Evolutionary conservation across 2,113 vertebrate species (phyloP), one percentile per base, ranked within the genome.

Genomic region (Dasypus novemcinctus): DNA sequence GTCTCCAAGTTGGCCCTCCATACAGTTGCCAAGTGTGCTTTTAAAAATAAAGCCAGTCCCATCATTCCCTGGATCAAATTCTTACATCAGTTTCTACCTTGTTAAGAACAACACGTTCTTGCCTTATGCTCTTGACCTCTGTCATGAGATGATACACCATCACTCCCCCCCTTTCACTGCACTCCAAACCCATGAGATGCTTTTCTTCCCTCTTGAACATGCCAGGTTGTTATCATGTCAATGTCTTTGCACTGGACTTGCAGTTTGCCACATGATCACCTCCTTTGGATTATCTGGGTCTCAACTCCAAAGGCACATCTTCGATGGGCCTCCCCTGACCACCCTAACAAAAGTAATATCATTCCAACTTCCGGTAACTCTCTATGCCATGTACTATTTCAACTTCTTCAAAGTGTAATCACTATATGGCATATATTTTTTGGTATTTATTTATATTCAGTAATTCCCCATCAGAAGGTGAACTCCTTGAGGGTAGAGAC

Each of bases 81-180:
- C 41, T 64, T 59, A 78, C 18, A 6, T 5, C 71, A 31, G 2
- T 59, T 86, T 63, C 41, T 14, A 52, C 10, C 33, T 69, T 14
- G 0, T 13, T 61, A 18, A 68, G 5, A 52, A 33, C 57, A 38
- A 36, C n/a, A 54, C 31, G 21, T 0, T 0, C 7, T 83, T 7
- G 29, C 0, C 12, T 76, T 18, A 33, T 2, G 38, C 12, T 20
- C 31, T 41, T 8, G 27, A 31, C 20, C 5, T 52, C 5, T 2
- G 17, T 31, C 8, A 27, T 0, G 14, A 68, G 11, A 5, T 69
- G 38, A 75, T 13, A 25, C 0, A 1, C 1, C 13, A 17, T 0
- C 15, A 10, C 5, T n/a, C 4, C 38, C 33, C 11, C 38, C 7
- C 59, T 38, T 33, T 52, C 23, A 5, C 27, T 38, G 31, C 1